Conservation (phyloP, 2,888 invertebrate genomes). For the Cremastinae sp. region DNA sequence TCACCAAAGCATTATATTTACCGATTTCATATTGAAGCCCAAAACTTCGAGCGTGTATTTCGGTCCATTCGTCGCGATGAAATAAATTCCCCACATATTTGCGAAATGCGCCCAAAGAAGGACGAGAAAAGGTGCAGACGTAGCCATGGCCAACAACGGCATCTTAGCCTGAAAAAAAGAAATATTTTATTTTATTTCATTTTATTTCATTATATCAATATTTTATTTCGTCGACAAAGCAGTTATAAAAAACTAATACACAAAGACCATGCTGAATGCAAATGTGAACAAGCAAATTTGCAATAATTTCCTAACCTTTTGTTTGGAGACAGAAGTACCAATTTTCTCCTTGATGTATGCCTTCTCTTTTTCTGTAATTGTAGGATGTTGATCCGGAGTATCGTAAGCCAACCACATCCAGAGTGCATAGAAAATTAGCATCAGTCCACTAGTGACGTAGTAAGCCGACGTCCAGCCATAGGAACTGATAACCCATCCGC, state of each 20-base stretch:
- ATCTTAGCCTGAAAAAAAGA: constrained; percentile 82
- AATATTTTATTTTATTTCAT: not conserved
- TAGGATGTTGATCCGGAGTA: constrained; percentile 84
- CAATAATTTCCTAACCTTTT: constrained; percentile 67
- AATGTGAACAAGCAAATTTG: not conserved
- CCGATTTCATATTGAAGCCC: constrained; percentile 85
- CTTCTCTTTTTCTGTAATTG: constrained; percentile 84
- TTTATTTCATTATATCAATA: not conserved
- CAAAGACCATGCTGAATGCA: too few relatives aligned
- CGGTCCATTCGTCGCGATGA: constrained; percentile 89
- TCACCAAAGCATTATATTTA: not conserved
- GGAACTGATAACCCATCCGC: constrained; percentile 84
- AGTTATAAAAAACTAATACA: too few relatives aligned
- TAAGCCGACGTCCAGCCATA: constrained; percentile 87
- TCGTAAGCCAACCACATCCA: constrained; percentile 87
- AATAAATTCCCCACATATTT: constrained; percentile 90
- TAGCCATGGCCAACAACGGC: constrained; percentile 84
- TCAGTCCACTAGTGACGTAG: constrained; percentile 84
- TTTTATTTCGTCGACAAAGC: too few relatives aligned
- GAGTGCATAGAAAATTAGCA: constrained; percentile 82
- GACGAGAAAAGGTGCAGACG: constrained; percentile 87
- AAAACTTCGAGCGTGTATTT: constrained; percentile 88
- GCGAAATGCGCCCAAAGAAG: constrained; percentile 87
- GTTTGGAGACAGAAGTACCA: constrained; percentile 74
- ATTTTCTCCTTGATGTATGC: constrained; percentile 82